phyloP scores from a whole-genome alignment of 2,113 vertebrate species.

The Brachyistius frenatus region DNA sequence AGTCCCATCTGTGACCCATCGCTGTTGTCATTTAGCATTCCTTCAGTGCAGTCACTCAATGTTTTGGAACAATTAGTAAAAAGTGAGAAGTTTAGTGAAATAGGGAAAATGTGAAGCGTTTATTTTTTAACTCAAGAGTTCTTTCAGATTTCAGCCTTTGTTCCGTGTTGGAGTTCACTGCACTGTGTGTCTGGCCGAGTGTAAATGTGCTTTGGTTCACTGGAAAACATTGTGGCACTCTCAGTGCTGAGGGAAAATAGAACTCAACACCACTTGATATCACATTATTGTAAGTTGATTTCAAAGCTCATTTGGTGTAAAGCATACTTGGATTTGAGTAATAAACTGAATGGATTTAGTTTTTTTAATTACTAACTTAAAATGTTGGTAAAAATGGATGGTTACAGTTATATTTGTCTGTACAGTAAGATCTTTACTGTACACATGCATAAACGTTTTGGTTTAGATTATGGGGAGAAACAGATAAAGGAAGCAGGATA shows the following conservation, averaged over 20 bases:
- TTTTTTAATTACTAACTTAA: too few species aligned
- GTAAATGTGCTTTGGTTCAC: neutral
- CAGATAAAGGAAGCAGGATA: neutral
- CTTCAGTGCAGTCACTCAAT: constrained; percentile 5
- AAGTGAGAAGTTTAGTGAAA: neutral
- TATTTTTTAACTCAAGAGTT: neutral
- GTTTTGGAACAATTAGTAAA: constrained; percentile 4
- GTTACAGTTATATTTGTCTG: neutral
- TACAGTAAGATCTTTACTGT: neutral
- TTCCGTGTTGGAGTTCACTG: neutral
- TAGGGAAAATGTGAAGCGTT: neutral
- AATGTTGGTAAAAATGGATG: too few species aligned
- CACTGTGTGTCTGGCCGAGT: neutral
- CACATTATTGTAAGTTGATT: neutral
- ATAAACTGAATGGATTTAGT: neutral
- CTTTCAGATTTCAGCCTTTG: neutral
- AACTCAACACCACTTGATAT: neutral
- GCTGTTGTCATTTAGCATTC: constrained; percentile 38
- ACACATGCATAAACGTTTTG: neutral
- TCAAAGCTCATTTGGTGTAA: neutral
- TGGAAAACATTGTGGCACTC: neutral
- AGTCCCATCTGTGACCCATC: constrained; percentile 58
- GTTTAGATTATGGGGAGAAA: neutral
- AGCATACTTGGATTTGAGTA: neutral
- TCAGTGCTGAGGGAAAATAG: constrained; percentile 1